Conservation (phyloP, 2,888 invertebrate species). For the Salticus scenicus region DNA sequence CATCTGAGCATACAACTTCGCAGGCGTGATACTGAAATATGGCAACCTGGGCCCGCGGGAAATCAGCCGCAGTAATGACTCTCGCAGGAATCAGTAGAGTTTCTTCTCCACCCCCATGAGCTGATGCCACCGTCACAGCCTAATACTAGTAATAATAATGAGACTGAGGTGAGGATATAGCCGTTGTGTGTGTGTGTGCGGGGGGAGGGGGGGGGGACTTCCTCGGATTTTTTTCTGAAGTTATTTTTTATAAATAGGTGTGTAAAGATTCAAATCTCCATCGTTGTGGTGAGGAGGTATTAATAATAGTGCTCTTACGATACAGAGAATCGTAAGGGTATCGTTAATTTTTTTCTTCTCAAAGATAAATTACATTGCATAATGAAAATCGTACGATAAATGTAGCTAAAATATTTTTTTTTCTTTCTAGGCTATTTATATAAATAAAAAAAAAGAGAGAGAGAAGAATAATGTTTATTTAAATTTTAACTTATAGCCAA, state of each 20-base stretch:
- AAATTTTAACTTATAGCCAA: too few species aligned
- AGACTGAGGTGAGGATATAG: slow-evolving; percentile 28
- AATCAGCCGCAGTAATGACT: slow-evolving; percentile 33
- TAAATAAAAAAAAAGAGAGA: too few species aligned
- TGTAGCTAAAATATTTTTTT: too few species aligned
- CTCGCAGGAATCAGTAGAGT: slow-evolving; percentile 30
- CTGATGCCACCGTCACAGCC: slow-evolving; percentile 1
- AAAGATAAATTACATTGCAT: too few species aligned
- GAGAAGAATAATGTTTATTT: too few species aligned
- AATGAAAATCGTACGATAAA: too few species aligned
- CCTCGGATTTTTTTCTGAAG: neutral
- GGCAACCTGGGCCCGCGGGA: slow-evolving; percentile 18
- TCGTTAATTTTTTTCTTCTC: neutral
- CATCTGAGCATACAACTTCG: neutral
- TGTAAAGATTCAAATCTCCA: neutral
- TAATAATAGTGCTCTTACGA: neutral
- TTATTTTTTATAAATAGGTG: neutral
- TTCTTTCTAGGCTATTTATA: neutral
- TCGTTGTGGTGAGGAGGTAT: neutral
- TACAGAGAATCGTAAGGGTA: neutral
- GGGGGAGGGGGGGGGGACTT: neutral
- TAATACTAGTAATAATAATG: slow-evolving; percentile 33
- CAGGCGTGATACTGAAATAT: neutral
- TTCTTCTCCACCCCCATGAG: slow-evolving; percentile 2
- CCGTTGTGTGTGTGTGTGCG: too few species aligned